Evolutionary conservation across 2,888 invertebrate genomes (phyloP).

Genomic region (Diarsia dahlii): DNA sequence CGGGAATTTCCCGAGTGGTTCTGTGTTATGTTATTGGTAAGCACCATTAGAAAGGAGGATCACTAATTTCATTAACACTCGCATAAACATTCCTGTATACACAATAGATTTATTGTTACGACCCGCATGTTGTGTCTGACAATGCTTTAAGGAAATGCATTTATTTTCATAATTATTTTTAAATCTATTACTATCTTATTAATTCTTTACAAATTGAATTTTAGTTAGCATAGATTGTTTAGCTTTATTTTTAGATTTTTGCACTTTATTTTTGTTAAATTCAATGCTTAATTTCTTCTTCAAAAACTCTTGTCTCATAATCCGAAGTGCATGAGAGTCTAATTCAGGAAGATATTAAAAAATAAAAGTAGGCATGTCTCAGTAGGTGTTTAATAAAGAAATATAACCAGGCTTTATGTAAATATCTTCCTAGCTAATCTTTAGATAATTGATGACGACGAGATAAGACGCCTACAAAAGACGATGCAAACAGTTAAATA

Average conservation of each 20-base stretch:
- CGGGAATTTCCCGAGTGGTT: too few relatives aligned
- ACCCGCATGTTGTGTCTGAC: not conserved
- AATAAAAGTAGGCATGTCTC: not conserved
- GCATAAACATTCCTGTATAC: not conserved
- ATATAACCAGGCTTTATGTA: not conserved
- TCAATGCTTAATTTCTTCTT: too few relatives aligned
- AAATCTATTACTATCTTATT: not conserved
- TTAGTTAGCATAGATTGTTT: not conserved
- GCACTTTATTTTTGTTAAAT: too few relatives aligned
- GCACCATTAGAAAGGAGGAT: too few relatives aligned
- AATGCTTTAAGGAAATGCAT: not conserved
- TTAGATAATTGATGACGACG: slow-evolving; percentile 47
- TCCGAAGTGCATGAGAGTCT: not conserved
- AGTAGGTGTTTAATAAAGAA: not conserved
- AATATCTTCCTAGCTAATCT: slow-evolving; percentile 37
- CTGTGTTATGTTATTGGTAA: too few relatives aligned
- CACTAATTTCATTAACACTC: too few relatives aligned
- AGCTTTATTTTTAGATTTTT: not conserved
- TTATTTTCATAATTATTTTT: not conserved
- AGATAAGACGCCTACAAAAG: slow-evolving; percentile 63
- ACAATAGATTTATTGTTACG: not conserved
- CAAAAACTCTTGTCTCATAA: not conserved
- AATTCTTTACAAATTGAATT: not conserved
- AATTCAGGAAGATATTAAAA: not conserved
- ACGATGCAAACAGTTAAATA: not conserved